Percentiles rank a stretch among this genome's conserved stretches.
phyloP scores from a whole-genome alignment of 2,797 vertebrate genomes.

The Centropyge bicolor region DNA sequence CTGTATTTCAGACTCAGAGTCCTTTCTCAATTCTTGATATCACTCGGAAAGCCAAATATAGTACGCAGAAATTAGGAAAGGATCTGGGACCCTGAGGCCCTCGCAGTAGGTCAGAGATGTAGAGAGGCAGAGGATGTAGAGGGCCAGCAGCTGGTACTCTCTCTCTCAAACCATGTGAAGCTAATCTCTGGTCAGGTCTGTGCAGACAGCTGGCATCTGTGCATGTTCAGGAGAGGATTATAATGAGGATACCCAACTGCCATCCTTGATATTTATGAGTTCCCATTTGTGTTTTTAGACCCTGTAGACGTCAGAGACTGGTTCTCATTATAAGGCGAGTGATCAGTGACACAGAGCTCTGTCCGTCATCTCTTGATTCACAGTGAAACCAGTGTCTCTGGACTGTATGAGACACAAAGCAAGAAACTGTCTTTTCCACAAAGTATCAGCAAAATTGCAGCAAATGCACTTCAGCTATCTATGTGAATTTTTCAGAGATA shows the following conservation, averaged over 20 bases:
- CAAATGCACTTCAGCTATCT: background rate
- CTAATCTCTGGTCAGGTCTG: slow-evolving; percentile 13
- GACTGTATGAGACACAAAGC: background rate
- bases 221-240: background rate
- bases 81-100: background rate
- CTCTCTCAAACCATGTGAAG: background rate
- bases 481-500: background rate
- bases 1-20: slow-evolving; percentile 9
- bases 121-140: slow-evolving; percentile 3
- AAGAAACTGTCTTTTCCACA: background rate
- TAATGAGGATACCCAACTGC: slow-evolving; percentile 5
- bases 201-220: slow-evolving; percentile 11
- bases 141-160: background rate
- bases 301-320: slow-evolving; percentile 6
- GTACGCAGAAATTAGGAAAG: background rate
- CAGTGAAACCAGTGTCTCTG: background rate
- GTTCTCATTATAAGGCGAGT: slow-evolving; percentile 50
- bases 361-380: slow-evolving; percentile 11
- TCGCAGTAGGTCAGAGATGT: background rate
- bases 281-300: slow-evolving; percentile 34
- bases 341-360: slow-evolving; percentile 5
- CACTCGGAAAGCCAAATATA: slow-evolving; percentile 1
- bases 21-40: slow-evolving; percentile 8
- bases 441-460: background rate
- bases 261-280: slow-evolving; percentile 20